Evolutionary conservation across 2,113 vertebrate species (phyloP).

Genomic region (Stomatorhinus ivindoensis): DNA sequence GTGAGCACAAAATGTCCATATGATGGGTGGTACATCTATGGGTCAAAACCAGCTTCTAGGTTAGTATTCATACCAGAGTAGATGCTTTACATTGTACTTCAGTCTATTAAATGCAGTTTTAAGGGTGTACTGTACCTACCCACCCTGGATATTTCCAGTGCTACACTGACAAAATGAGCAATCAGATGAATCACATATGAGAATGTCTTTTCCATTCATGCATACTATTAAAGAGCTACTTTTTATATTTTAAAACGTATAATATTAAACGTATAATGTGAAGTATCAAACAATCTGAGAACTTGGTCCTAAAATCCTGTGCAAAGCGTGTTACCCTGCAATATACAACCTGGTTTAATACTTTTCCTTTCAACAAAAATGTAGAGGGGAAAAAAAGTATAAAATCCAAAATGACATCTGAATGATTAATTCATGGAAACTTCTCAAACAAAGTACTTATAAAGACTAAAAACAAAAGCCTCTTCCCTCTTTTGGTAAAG

Average conservation of each 20-base stretch:
- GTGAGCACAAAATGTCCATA: constrained; percentile 9
- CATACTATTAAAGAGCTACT: background rate
- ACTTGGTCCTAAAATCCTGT: background rate
- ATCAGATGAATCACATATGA: background rate
- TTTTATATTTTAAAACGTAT: constrained; percentile 14
- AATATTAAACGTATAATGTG: background rate
- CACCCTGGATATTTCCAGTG: background rate
- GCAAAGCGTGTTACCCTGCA: background rate
- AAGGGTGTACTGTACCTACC: background rate
- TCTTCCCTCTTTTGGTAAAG: constrained; percentile 61
- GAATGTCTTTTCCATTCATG: background rate
- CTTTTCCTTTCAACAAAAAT: background rate
- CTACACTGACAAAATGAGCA: background rate
- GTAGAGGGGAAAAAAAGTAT: background rate
- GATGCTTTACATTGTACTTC: background rate
- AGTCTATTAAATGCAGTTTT: background rate
- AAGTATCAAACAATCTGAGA: background rate
- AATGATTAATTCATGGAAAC: background rate
- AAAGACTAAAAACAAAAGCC: constrained; percentile 32
- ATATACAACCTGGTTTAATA: background rate
- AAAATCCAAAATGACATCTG: background rate
- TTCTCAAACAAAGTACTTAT: constrained; percentile 3
- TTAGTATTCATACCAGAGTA: background rate
- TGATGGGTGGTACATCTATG: constrained; percentile 31
- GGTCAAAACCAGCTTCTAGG: background rate